These are phyloP conservation scores for Cosmorhoe ocellata DNA, from an alignment of 2,888 invertebrate species.

Conservation along the genomic window DNA sequence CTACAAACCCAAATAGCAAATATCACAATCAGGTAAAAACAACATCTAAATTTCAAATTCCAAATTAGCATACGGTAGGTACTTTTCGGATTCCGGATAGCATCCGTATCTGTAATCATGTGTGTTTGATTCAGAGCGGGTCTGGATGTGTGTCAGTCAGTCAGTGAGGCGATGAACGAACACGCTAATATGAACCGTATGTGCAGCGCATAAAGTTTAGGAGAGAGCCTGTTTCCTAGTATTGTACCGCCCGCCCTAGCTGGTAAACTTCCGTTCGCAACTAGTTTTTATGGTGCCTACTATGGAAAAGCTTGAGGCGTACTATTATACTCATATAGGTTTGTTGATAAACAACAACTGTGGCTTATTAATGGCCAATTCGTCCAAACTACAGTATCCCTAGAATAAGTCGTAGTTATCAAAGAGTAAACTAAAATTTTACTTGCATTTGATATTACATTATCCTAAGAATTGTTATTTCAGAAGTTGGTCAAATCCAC, in stretches of 20 bases:
- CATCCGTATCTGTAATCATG: slow-evolving; percentile 29
- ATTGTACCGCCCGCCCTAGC: slow-evolving; percentile 31
- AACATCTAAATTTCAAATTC: slow-evolving; percentile 26
- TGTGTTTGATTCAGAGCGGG: slow-evolving; percentile 54
- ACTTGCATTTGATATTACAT: too few species aligned
- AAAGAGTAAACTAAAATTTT: too few species aligned
- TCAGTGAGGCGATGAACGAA: slow-evolving; percentile 28
- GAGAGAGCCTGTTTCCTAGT: slow-evolving; percentile 25
- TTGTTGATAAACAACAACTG: slow-evolving; percentile 3
- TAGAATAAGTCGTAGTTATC: too few species aligned
- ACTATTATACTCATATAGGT: slow-evolving; percentile 1
- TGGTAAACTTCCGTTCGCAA: slow-evolving; percentile 32
- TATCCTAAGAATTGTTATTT: too few species aligned
- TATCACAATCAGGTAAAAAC: slow-evolving; percentile 19
- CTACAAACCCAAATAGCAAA: slow-evolving; percentile 21
- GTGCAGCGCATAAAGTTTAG: neutral
- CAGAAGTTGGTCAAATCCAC: too few species aligned
- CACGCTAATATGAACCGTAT: slow-evolving; percentile 18
- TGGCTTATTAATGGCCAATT: too few species aligned
- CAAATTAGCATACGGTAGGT: slow-evolving; percentile 25
- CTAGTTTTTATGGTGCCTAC: slow-evolving; percentile 28
- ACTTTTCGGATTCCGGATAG: slow-evolving; percentile 29
- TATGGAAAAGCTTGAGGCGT: slow-evolving; percentile 19
- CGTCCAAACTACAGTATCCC: too few species aligned
- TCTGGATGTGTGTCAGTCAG: slow-evolving; percentile 39